Conservation (phyloP, 2,113 vertebrate species). For the Podiceps cristatus region DNA sequence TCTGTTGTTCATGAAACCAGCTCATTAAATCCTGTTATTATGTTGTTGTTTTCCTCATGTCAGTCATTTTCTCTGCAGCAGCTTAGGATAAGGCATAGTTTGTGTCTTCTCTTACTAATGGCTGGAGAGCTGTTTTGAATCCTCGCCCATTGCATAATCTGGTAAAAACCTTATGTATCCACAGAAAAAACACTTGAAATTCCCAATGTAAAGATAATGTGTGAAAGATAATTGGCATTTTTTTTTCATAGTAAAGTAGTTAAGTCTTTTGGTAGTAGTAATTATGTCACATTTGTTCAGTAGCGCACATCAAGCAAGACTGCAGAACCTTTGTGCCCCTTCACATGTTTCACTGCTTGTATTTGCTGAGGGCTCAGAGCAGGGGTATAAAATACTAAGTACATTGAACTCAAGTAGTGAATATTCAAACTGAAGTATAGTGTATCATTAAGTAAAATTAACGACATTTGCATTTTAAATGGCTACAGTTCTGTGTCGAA, state of each 20-base stretch:
- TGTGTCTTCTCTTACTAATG: conserved; percentile 9
- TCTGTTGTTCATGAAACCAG: neutral
- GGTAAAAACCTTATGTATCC: neutral
- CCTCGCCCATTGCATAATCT: neutral
- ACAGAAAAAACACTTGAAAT: neutral
- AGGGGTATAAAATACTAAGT: neutral
- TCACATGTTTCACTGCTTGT: neutral
- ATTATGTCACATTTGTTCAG: conserved; percentile 15
- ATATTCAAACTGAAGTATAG: neutral
- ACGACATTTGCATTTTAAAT: neutral
- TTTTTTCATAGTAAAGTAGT: neutral
- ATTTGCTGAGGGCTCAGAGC: neutral
- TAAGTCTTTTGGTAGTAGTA: neutral
- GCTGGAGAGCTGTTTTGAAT: conserved; percentile 15
- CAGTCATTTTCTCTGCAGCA: conserved; percentile 31
- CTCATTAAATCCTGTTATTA: neutral
- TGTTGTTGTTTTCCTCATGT: neutral
- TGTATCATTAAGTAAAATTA: conserved; percentile 29
- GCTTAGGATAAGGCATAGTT: neutral
- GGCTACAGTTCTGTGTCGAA: neutral
- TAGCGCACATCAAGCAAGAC: neutral
- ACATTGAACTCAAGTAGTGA: neutral
- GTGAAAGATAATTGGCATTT: neutral
- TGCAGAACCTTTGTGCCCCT: neutral
- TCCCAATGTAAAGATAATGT: neutral